Percentiles rank a stretch among this genome's conserved stretches.
phyloP scores from a whole-genome alignment of 37 sponge, comb jelly and placozoan genomes.

The Spongilla lacustris region DNA sequence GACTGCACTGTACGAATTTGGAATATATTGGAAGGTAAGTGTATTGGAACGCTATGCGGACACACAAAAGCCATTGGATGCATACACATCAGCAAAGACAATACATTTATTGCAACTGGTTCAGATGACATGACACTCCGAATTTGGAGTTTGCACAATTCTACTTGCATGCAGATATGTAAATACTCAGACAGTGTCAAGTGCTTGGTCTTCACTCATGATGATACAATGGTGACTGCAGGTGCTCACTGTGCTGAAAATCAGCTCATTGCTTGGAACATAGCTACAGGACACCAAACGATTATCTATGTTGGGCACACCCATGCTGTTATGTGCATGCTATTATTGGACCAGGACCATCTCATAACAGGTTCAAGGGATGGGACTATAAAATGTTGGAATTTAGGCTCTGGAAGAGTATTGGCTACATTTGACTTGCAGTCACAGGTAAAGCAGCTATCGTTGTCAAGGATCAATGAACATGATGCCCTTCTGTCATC shows the following conservation, averaged over 20 bases:
- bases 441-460: conserved; percentile 61
- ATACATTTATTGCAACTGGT: conserved; percentile 24
- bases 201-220: conserved; percentile 5
- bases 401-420: background rate
- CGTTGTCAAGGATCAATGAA: background rate
- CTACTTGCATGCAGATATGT: conserved; percentile 1
- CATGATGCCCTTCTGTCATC: conserved; percentile 27
- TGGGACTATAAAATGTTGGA: conserved; percentile 62
- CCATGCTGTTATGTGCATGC: conserved; percentile 73
- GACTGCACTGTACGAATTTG: conserved; percentile 50
- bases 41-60: conserved; percentile 21
- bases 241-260: conserved; percentile 49
- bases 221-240: conserved; percentile 22
- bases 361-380: conserved; percentile 60
- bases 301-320: conserved; percentile 33
- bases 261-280: conserved; percentile 43
- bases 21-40: background rate
- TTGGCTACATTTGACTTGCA: conserved; percentile 57
- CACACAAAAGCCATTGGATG: conserved; percentile 48
- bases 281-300: conserved; percentile 9
- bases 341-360: conserved; percentile 14
- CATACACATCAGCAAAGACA: conserved; percentile 11
- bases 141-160: conserved; percentile 36
- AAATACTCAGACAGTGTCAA: conserved; percentile 48
- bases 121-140: conserved; percentile 36